Conservation (phyloP, 2,797 vertebrate species). For the Tympanoctomys barrerae region DNA sequence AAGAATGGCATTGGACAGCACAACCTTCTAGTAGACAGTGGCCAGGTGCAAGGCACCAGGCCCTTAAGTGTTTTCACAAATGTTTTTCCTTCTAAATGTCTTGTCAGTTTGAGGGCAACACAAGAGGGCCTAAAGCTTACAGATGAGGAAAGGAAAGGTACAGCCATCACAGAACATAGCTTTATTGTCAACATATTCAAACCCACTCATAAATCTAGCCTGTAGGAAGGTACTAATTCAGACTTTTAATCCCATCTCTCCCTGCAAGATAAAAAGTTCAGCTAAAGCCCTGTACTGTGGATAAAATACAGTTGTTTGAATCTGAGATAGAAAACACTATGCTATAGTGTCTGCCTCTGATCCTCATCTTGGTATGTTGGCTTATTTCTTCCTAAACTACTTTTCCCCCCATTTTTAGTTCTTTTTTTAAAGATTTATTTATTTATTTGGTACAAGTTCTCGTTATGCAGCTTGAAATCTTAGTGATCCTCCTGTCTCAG, state of each 20-base stretch:
- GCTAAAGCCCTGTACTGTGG: background rate
- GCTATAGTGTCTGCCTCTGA: background rate
- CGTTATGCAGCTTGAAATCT: no score
- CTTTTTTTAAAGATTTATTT: background rate
- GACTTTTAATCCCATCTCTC: background rate
- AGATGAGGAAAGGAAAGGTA: background rate
- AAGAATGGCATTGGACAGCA: background rate
- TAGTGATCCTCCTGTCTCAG: no score
- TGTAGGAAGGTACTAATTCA: background rate
- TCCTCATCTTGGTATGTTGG: background rate
- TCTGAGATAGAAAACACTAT: background rate
- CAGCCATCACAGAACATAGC: background rate
- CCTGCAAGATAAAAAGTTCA: background rate
- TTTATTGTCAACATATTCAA: background rate
- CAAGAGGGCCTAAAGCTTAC: background rate
- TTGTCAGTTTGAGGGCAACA: background rate
- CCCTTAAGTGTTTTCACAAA: background rate
- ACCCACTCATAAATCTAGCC: background rate
- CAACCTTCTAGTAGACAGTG: background rate
- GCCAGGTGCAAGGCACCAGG: no score
- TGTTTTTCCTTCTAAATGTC: background rate
- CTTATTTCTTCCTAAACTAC: background rate
- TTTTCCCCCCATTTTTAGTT: background rate
- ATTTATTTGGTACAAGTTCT: no score
- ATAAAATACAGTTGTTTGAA: background rate